A percentile compares a stretch with the other conserved stretches of the same genome.
Evolutionary conservation across 2,797 vertebrate species (phyloP).

Genomic region (Coreius guichenoti): DNA sequence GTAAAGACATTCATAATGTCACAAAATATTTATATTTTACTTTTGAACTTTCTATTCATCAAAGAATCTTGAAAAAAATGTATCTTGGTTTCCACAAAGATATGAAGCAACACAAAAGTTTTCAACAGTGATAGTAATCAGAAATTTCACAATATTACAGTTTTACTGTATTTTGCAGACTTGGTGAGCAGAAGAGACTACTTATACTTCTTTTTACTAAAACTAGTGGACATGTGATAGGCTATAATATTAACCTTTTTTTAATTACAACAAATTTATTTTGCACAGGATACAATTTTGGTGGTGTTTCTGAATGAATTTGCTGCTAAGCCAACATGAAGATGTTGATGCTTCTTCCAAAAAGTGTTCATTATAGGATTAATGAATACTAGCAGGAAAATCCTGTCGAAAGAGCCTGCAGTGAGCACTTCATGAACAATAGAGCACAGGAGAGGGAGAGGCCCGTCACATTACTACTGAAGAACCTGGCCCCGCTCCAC

Average conservation of each 20-base stretch:
- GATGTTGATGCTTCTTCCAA: background rate
- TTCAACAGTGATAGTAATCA: too few species aligned
- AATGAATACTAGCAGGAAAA: constrained; percentile 44
- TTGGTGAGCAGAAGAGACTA: background rate
- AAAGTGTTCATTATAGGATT: background rate
- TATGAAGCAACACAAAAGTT: too few species aligned
- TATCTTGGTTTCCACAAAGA: background rate
- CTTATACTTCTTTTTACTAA: too few species aligned
- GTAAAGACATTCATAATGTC: background rate
- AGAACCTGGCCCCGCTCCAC: constrained; percentile 35
- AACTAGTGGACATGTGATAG: too few species aligned
- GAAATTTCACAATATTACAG: background rate
- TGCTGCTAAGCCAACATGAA: background rate
- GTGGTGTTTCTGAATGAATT: background rate
- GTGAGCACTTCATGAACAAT: constrained; percentile 59
- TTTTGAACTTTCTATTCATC: background rate
- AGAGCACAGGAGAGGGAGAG: constrained; percentile 50
- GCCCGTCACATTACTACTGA: constrained; percentile 43
- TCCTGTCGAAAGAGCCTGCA: constrained; percentile 30
- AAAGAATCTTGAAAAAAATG: background rate
- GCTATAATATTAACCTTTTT: background rate
- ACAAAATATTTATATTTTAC: background rate
- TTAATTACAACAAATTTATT: background rate
- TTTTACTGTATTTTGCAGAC: background rate
- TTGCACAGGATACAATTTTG: background rate